Base-by-base conservation (phyloP, 2,113 vertebrate genomes). In the Macquaria australasica region DNA sequence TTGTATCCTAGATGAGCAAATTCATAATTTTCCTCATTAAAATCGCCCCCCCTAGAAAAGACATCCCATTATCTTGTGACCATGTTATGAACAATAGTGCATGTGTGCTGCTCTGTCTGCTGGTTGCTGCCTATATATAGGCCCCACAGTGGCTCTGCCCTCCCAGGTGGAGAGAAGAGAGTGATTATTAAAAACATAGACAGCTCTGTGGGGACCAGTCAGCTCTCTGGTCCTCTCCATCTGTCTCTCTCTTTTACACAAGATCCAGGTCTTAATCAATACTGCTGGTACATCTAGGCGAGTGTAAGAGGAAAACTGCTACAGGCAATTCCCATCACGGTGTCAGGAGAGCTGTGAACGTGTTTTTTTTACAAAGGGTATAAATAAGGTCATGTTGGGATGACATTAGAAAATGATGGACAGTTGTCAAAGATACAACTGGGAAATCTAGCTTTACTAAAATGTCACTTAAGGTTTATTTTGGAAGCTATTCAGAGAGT, bases 151-250 rank as follows among this genome's bases (percentile, higher is more conserved):
- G 63, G 87, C 88, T 87, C 77, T 70, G 73, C 56, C 37, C 88
- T 89, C 90, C 90, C 93, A 86, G 87, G 89, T 93, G 91, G 77
- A 89, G 84, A 83, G 81, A 87, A 74, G 64, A 69, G 83, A 85
- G 83, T 81, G 90, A 91, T 95, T 95, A 95, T 94, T 94, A 94
- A 94, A 94, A 94, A 91, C 91, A 93, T 80, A 85, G 84, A 74
- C 70, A 15, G 59, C 87, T 82, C 90, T 83, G 84, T 87, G 63
- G 93, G 90, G 84, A 86, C 81, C 16, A 21, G 78, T 73, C 1
- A 14, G 64, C 73, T 79, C 70, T 76, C 60, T 53, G 28, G 62
- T 75, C 83, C 79, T 59, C 85, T 90, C 89, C 85, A 88, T 89
- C 89, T 78, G 86, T 85, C 82, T 83, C 75, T 48, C 15, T 69